Base-by-base conservation (phyloP, 2,888 invertebrate species). In the Lasioglossum oenotherae region DNA sequence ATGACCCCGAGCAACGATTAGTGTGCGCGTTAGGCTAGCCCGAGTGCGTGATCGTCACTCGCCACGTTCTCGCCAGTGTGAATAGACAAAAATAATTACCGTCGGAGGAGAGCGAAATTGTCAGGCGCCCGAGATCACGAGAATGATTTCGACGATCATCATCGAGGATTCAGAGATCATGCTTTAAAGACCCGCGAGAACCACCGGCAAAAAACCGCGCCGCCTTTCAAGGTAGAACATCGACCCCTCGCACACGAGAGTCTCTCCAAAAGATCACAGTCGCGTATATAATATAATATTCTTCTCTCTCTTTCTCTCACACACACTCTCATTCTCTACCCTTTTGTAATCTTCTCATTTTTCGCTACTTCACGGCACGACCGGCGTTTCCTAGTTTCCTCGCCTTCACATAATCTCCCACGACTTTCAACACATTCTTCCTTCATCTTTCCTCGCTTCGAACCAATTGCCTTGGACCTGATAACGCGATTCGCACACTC, bases 181-280 rank as follows among this genome's bases (percentile, higher is more conserved):
- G n/a, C 41, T 41, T n/a, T 23, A n/a, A n/a, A n/a, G 41, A 71
- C 71, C 53, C 67, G 49, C 38, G 60, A 31, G 41, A 31, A 44
- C 41, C 44, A n/a, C n/a, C 44, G 67, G 46, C 16, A 38, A 83
- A 80, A 80, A 78, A 82, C 74, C 89, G 82, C 86, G 89, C 91
- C 80, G 81, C 78, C 75, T 57, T 84, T 82, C 74, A 84, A 84
- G 85, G 77, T 81, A 88, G 85, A 89, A 89, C 87, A 82, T 89
- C 81, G 89, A 88, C 87, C 78, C 89, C 90, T 89, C 90, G 88
- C 89, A 90, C 85, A 89, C 88, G 91, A 89, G 88, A 91, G 85
- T 89, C 85, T 87, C 86, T 84, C 81, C 86, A 79, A 87, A 87
- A 89, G 89, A 91, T 90, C 92, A 91, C 91, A 90, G 92, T 90